A percentile compares a stretch with the other conserved stretches of the same genome.
phyloP scores from a whole-genome alignment of 1,140 invertebrate genomes.

The Batillaria attramentaria region DNA sequence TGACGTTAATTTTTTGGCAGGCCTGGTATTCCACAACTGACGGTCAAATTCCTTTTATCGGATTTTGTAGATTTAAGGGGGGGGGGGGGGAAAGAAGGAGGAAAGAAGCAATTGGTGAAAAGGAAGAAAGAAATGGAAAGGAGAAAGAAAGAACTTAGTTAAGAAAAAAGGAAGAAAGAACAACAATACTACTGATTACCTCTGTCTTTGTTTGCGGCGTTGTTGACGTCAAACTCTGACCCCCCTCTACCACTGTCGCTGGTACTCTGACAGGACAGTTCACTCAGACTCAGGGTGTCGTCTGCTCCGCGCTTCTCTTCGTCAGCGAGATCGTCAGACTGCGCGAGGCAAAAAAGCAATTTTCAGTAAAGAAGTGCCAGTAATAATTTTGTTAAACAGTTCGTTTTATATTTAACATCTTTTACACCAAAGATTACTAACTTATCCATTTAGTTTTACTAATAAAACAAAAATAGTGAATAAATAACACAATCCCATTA shows the following conservation, averaged over 20 bases:
- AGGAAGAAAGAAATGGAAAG: not conserved
- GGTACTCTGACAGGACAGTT: constrained; percentile 36
- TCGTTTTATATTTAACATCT: too few relatives aligned
- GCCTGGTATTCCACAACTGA: not conserved
- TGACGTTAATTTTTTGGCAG: not conserved
- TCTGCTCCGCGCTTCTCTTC: constrained; percentile 29
- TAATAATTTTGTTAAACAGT: too few relatives aligned
- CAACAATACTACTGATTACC: not conserved
- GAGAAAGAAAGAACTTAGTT: not conserved
- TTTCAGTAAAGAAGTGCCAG: too few relatives aligned
- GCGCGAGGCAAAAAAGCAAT: not conserved
- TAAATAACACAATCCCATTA: too few relatives aligned
- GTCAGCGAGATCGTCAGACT: constrained; percentile 3
- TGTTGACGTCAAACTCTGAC: constrained; percentile 41
- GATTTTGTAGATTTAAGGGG: not conserved
- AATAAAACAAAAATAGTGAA: too few relatives aligned
- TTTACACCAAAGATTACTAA: too few relatives aligned
- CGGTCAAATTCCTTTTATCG: not conserved
- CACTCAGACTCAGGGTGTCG: constrained; percentile 42
- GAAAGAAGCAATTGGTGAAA: not conserved
- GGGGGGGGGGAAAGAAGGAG: too few relatives aligned
- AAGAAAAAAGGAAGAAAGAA: not conserved
- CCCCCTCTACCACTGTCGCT: constrained; percentile 47
- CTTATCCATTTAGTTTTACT: too few relatives aligned
- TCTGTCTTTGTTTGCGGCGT: constrained; percentile 32